Evolutionary conservation across 2,113 vertebrate genomes (phyloP).

Genomic region (Anseranas semipalmata): DNA sequence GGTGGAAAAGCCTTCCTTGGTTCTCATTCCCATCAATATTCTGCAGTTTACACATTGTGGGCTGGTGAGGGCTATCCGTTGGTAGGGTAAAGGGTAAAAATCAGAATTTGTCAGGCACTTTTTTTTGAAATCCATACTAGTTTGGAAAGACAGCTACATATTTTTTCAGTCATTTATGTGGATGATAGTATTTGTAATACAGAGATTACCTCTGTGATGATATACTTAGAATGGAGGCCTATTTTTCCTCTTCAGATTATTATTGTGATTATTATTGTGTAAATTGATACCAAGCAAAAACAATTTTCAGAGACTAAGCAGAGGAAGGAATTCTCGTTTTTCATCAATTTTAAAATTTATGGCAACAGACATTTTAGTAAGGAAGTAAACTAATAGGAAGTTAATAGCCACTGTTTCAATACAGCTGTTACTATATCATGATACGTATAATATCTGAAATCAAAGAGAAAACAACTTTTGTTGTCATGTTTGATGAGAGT

Average conservation of each 20-base stretch:
- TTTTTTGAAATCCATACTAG: neutral
- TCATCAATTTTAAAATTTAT: too few species aligned
- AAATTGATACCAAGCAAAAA: neutral
- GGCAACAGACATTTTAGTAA: neutral
- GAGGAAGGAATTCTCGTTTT: neutral
- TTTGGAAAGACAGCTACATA: neutral
- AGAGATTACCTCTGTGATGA: neutral
- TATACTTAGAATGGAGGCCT: neutral
- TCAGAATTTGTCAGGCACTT: too few species aligned
- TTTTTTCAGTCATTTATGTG: neutral
- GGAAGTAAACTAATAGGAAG: neutral
- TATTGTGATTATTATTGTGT: neutral
- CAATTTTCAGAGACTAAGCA: neutral
- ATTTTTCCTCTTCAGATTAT: neutral
- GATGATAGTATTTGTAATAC: neutral
- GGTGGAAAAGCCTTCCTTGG: neutral
- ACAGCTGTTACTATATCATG: neutral
- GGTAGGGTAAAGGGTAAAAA: neutral
- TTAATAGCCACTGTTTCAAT: neutral
- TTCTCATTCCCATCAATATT: neutral
- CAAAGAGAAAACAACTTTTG: neutral
- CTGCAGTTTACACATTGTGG: neutral
- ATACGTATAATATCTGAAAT: neutral
- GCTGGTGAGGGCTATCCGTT: neutral
- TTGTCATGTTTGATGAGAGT: neutral